Conservation (phyloP, 2,113 vertebrate species). For the Hemichromis elongatus region DNA sequence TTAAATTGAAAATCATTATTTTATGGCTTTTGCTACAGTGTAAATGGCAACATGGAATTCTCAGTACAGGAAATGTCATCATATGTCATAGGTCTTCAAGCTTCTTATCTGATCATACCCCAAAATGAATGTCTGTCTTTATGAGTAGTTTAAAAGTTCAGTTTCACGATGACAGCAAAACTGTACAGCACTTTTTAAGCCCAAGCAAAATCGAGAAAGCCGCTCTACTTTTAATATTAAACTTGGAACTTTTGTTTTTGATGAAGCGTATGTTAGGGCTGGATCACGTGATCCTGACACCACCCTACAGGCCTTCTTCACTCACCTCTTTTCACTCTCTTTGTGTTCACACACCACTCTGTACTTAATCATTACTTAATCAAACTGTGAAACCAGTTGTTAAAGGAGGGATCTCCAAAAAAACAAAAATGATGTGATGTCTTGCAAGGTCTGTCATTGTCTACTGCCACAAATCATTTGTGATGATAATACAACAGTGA, state of each 20-base stretch:
- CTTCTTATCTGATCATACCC: neutral
- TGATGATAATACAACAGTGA: slow-evolving; percentile 23
- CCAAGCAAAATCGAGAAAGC: neutral
- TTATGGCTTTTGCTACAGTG: neutral
- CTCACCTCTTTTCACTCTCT: neutral
- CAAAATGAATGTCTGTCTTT: neutral
- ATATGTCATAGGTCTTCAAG: neutral
- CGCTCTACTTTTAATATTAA: neutral
- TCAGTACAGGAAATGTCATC: neutral
- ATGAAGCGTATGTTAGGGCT: neutral
- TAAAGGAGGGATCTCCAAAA: neutral
- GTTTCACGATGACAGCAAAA: neutral
- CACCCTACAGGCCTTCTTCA: neutral
- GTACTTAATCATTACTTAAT: neutral
- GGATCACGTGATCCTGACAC: neutral
- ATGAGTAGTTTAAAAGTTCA: neutral
- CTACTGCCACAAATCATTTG: neutral
- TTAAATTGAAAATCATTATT: neutral
- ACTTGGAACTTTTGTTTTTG: neutral
- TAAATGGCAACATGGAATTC: neutral
- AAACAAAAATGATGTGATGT: neutral
- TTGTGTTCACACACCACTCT: neutral
- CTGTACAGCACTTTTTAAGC: neutral
- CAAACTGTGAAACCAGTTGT: neutral
- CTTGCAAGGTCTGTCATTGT: neutral